phyloP scores from a whole-genome alignment of 1,140 invertebrate species.

The Macrocentrus cingulum region DNA sequence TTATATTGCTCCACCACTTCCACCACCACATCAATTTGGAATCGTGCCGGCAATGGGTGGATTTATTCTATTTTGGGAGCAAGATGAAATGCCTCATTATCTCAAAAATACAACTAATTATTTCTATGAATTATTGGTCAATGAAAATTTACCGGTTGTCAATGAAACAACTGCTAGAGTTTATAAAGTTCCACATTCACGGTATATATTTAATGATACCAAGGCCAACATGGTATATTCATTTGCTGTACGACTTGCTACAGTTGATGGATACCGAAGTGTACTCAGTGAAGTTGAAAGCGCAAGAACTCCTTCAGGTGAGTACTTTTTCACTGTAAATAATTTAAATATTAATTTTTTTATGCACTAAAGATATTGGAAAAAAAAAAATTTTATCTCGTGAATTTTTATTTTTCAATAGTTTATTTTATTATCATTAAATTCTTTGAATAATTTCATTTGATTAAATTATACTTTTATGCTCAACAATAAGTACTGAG shows the following conservation, averaged over 20 bases:
- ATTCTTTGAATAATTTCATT: too few species aligned
- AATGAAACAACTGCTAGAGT: slow-evolving; percentile 58
- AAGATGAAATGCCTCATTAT: slow-evolving; percentile 39
- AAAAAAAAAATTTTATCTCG: too few species aligned
- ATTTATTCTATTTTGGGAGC: slow-evolving; percentile 67
- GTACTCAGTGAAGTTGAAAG: slow-evolving; percentile 63
- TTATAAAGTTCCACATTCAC: slow-evolving; percentile 58
- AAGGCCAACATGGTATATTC: slow-evolving; percentile 61
- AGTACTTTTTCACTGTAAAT: slow-evolving; percentile 12
- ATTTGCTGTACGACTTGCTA: slow-evolving; percentile 66
- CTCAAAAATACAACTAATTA: slow-evolving; percentile 49
- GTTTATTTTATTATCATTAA: too few species aligned
- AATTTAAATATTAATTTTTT: too few species aligned
- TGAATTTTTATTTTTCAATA: too few species aligned
- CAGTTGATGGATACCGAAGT: slow-evolving; percentile 68
- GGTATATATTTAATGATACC: slow-evolving; percentile 61
- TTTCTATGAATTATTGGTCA: slow-evolving; percentile 68
- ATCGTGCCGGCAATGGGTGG: slow-evolving; percentile 58
- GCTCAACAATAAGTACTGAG: too few species aligned
- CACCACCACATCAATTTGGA: slow-evolving; percentile 67
- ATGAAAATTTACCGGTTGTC: slow-evolving; percentile 58
- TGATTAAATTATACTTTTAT: too few species aligned
- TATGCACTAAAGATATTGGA: too few species aligned
- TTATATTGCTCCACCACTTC: slow-evolving; percentile 63
- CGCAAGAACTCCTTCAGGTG: slow-evolving; percentile 51